Evolutionary conservation across 2,797 vertebrate species (phyloP).

Genomic region (Catharus ustulatus): DNA sequence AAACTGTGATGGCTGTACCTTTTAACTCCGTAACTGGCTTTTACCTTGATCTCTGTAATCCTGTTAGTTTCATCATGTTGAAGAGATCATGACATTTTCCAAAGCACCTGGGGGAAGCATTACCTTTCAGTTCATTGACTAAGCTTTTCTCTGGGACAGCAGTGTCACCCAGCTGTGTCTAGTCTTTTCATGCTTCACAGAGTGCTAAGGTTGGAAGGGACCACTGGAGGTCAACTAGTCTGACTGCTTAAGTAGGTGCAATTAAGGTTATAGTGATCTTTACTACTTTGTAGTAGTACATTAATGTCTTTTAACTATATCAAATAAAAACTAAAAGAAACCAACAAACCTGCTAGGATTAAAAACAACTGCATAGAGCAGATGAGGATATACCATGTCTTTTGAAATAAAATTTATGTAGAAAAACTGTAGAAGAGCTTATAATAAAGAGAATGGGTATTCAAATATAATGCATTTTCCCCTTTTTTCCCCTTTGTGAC

Average conservation of each 20-base stretch:
- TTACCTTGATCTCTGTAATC: constrained; percentile 66
- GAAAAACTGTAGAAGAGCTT: not conserved
- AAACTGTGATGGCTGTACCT: constrained; percentile 64
- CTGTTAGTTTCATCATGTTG: constrained; percentile 60
- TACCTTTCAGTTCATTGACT: constrained; percentile 61
- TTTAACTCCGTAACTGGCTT: constrained; percentile 66
- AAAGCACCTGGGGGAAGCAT: constrained; percentile 54
- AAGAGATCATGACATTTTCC: constrained; percentile 73
- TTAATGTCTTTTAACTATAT: constrained; percentile 2
- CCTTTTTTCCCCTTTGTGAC: not conserved
- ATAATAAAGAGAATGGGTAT: not conserved
- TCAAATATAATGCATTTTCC: not conserved
- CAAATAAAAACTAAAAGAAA: not conserved
- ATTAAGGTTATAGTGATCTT: constrained; percentile 27
- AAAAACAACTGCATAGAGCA: constrained; percentile 1
- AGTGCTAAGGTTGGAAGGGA: not conserved
- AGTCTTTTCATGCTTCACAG: constrained; percentile 47
- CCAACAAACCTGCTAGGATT: not conserved
- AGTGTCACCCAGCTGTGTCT: constrained; percentile 41
- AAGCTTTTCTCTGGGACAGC: constrained; percentile 31
- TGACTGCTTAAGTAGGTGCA: constrained; percentile 22
- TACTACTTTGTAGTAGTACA: not conserved
- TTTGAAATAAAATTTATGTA: not conserved
- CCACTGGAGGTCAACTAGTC: not conserved
- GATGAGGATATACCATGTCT: not conserved